Percentiles rank a stretch among this genome's conserved stretches.
Evolutionary conservation across 2,888 invertebrate genomes (phyloP).

Genomic region (Nebria brevicollis): DNA sequence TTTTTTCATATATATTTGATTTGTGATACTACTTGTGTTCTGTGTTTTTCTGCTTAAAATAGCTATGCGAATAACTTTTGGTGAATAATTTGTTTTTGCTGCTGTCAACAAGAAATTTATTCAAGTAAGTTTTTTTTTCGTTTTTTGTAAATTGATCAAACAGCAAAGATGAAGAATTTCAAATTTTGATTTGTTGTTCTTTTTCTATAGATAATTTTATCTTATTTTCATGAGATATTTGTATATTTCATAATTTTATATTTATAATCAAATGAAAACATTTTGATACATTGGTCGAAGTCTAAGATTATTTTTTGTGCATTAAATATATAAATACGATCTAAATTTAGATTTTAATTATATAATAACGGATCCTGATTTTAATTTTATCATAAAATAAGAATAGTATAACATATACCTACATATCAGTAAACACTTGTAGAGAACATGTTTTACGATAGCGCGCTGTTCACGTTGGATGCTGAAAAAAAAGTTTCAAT

Average conservation of each 20-base stretch:
- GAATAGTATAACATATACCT: too few relatives aligned
- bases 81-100: constrained; percentile 21
- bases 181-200: background rate
- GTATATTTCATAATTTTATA: background rate
- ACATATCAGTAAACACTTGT: too few relatives aligned
- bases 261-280: background rate
- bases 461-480: too few relatives aligned
- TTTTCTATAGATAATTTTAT: background rate
- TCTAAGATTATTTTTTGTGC: background rate
- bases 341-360: too few relatives aligned
- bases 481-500: too few relatives aligned
- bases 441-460: too few relatives aligned
- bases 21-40: constrained; percentile 26
- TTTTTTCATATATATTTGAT: constrained; percentile 11
- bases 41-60: constrained; percentile 21
- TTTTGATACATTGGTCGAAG: background rate
- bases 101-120: constrained; percentile 15
- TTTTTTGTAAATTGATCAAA: background rate
- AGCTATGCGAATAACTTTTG: constrained; percentile 33
- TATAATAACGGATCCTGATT: too few relatives aligned
- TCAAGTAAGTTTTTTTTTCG: constrained; percentile 31
- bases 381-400: too few relatives aligned
- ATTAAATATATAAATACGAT: background rate
- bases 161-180: background rate
- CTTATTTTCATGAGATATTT: background rate